Conservation (phyloP, 2,888 invertebrate genomes). For the Ormyrus labotus region DNA sequence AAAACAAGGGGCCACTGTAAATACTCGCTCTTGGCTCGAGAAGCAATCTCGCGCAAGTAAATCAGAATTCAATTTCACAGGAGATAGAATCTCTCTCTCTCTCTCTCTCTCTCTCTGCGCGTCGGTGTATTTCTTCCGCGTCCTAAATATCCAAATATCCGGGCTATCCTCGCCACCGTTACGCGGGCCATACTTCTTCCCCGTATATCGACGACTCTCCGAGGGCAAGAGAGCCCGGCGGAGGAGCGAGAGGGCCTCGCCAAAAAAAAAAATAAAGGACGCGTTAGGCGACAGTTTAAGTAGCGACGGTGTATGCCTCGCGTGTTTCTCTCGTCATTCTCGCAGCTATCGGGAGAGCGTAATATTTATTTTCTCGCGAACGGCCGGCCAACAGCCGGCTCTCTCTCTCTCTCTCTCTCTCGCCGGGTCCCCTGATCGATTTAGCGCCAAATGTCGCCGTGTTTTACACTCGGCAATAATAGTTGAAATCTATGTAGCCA, state of each 20-base stretch:
- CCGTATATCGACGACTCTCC: background rate
- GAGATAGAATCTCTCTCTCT: slow-evolving; percentile 57
- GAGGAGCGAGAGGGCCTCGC: background rate
- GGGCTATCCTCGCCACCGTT: background rate
- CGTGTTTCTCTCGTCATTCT: slow-evolving; percentile 50
- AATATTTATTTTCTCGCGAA: slow-evolving; percentile 64
- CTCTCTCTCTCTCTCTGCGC: no score
- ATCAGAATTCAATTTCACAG: slow-evolving; percentile 71
- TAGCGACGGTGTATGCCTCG: slow-evolving; percentile 13
- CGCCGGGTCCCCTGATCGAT: slow-evolving; percentile 69
- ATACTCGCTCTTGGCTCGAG: no score
- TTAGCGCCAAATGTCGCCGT: slow-evolving; percentile 76
- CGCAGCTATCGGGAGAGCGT: slow-evolving; percentile 24
- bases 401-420: slow-evolving; percentile 41
- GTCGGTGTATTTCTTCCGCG: slow-evolving; percentile 19
- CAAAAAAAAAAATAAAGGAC: background rate
- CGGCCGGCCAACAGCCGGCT: slow-evolving; percentile 55
- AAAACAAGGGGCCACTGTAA: no score
- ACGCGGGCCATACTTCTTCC: background rate
- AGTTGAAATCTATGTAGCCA: slow-evolving; percentile 75
- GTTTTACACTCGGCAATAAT: slow-evolving; percentile 76
- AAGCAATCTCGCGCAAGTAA: slow-evolving; percentile 61
- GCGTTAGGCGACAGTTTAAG: slow-evolving; percentile 36
- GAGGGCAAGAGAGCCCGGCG: background rate
- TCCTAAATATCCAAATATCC: slow-evolving; percentile 39